phyloP scores from a whole-genome alignment of 2,113 vertebrate species.

The Toxotes chatareus region DNA sequence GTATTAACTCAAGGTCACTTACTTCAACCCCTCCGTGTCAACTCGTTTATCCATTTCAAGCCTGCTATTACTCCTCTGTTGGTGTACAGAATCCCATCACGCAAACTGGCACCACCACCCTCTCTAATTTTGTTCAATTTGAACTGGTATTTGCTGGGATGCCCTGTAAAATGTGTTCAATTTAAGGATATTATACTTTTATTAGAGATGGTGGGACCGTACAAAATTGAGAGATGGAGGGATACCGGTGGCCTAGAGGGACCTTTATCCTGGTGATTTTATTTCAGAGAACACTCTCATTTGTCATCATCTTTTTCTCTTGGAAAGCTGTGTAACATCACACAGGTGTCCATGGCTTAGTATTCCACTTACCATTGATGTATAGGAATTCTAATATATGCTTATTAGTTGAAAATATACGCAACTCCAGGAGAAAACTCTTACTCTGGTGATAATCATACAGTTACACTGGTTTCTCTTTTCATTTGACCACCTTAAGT shows the following conservation, averaged over 20 bases:
- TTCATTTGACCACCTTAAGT: background rate
- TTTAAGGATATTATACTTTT: constrained; percentile 72
- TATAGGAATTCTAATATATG: constrained; percentile 5
- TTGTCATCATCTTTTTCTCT: constrained; percentile 43
- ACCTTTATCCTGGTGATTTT: constrained; percentile 52
- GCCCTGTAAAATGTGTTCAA: constrained; percentile 70
- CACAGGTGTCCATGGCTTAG: background rate
- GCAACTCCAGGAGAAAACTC: background rate
- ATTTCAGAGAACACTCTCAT: constrained; percentile 55
- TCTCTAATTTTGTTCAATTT: constrained; percentile 79
- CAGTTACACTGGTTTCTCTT: background rate
- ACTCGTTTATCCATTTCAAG: constrained; percentile 77
- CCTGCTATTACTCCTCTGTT: constrained; percentile 60
- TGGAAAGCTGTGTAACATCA: constrained; percentile 21
- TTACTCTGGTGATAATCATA: background rate
- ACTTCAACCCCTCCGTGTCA: constrained; percentile 53
- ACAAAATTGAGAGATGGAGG: constrained; percentile 58
- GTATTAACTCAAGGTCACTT: constrained; percentile 77
- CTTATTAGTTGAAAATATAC: background rate
- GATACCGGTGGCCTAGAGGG: constrained; percentile 39
- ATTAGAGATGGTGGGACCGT: constrained; percentile 57
- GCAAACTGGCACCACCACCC: constrained; percentile 46
- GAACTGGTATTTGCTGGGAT: constrained; percentile 70
- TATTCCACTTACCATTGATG: background rate
- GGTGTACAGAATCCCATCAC: constrained; percentile 73